Evolutionary conservation across 2,888 invertebrate genomes (phyloP).

Genomic region (Pristionchus maxplancki): DNA sequence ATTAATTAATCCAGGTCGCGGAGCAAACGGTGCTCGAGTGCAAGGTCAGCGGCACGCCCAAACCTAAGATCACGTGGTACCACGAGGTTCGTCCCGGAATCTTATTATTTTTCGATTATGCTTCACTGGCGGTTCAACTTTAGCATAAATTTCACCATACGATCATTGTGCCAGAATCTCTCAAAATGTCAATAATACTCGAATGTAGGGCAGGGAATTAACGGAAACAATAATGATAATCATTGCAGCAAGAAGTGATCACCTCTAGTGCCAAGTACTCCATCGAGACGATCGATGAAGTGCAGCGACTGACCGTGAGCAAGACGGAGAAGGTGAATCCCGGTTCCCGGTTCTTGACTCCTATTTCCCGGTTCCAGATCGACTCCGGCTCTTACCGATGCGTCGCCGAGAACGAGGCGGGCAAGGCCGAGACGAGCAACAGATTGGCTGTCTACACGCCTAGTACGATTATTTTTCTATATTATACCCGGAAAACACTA

Average conservation of each 20-base stretch:
- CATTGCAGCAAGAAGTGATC: conserved; percentile 48
- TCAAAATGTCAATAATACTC: no score
- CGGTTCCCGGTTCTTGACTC: no score
- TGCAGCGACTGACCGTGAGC: conserved; percentile 71
- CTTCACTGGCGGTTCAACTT: no score
- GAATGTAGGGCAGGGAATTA: no score
- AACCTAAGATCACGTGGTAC: conserved; percentile 81
- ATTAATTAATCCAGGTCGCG: conserved; percentile 48
- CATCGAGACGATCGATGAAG: conserved; percentile 60
- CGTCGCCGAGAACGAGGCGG: conserved; percentile 75
- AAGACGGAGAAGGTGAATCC: conserved; percentile 58
- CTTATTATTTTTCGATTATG: conserved; percentile 67
- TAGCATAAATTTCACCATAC: no score
- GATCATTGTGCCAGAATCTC: background rate
- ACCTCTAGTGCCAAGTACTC: background rate
- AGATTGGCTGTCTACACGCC: conserved; percentile 52
- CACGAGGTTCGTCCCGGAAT: conserved; percentile 82
- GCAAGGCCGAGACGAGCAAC: conserved; percentile 70
- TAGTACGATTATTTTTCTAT: background rate
- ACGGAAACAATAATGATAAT: background rate
- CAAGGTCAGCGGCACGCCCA: conserved; percentile 72
- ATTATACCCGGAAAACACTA: background rate
- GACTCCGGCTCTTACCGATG: conserved; percentile 68
- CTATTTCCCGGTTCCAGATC: conserved; percentile 80
- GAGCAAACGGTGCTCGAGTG: conserved; percentile 82